Evolutionary conservation across 2,113 vertebrate genomes (phyloP), one percentile per base, ranked within the genome.

Genomic region (Apodemus speciosus): DNA sequence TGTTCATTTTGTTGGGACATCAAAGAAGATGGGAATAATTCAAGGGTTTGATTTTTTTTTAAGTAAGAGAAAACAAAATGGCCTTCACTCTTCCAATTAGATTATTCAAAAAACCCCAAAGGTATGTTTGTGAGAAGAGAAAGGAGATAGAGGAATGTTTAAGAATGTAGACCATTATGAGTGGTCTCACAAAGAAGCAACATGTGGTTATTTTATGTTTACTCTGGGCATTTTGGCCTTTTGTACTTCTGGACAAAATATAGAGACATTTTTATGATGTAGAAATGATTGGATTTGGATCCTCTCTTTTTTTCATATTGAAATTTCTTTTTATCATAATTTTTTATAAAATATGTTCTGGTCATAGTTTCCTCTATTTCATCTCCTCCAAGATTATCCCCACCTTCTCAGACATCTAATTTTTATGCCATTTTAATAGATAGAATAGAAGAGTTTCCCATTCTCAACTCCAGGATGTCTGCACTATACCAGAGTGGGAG

Each of bases 161-260:
- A 18, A 14, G 1, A 6, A n/a, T n/a, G 40, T 2, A 40, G 25
- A 49, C 1, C 16, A 79, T 0, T 9, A 13, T 25, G 16, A 85
- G 4, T 58, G 3, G 1, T 56, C 27, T 90, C 7, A n/a, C 1
- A 2, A 71, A 0, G 23, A 86, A 27, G n/a, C 95, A 94, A 73
- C 1, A 58, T 85, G 6, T 68, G 2, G 38, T 35, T 80, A 2
- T 86, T 88, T 64, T 68, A 32, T 21, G 38, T 53, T 3, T 30
- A 51, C 8, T 14, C 25, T 13, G 83, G 14, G 18, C 25, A 49
- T 20, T 92, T 71, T 73, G 25, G 23, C 30, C 8, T 90, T 77
- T 69, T 46, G 23, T 46, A 51, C 3, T 27, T 89, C 9, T 21
- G 3, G 38, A 2, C 62, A 40, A 92, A 81, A 40, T 14, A 6